Evolutionary conservation across 2,113 vertebrate genomes (phyloP), one percentile per base, ranked within the genome.

Genomic region (Calypte anna): DNA sequence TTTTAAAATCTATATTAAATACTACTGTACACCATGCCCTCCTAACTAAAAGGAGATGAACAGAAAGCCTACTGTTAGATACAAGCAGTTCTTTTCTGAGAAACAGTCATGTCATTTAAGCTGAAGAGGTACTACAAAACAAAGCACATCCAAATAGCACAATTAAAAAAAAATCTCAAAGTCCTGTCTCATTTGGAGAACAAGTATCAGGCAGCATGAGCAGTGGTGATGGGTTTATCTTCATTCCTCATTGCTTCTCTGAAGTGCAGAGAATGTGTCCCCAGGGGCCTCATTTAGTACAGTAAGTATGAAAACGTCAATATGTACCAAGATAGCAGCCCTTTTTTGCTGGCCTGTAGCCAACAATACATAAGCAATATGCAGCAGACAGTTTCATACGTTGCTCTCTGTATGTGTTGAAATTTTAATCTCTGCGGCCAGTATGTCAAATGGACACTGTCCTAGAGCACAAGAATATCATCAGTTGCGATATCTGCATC

Each of bases 221-320:
- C 57, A 82, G 81, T 7, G 1, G 58, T 1, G 0, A 79, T 8
- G 40, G 78, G 33, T 87, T 96, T 89, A 94, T 53, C 89, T 58
- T 92, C 84, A 70, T 82, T 85, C 92, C 88, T 75, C 76, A 36
- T 43, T 68, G 83, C 44, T 67, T 64, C 88, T 94, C 91, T 92
- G 50, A 93, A 96, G 80, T 86, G 88, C 88, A 94, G 69, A 57
- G 80, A 61, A 91, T 50, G 53, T 44, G 73, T 94, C 96, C 80
- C 94, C 61, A 67, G 86, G 77, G 94, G 23, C 88, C 77, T 77
- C 64, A 38, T 50, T 90, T 90, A 83, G 86, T 92, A 94, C 86
- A 81, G 75, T 53, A 63, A 93, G 79, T 67, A 92, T 38, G 72
- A 86, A 76, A 88, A 91, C 0, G 8, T 77, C 82, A 21, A 6